These are phyloP conservation scores for Smutsia gigantea DNA, from an alignment of 2,797 vertebrate genomes.

Conservation along the genomic window DNA sequence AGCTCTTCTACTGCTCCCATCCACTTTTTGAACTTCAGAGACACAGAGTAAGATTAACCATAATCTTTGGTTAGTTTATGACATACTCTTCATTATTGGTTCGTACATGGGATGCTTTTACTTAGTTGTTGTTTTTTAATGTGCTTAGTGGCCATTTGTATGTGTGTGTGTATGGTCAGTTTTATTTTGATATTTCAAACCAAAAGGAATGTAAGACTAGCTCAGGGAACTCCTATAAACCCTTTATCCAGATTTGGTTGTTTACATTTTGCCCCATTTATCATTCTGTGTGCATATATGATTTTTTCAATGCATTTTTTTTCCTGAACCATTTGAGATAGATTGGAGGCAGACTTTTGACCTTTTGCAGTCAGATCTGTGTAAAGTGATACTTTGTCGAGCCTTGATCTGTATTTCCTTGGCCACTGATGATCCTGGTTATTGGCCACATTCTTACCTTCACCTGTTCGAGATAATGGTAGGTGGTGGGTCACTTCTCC, in stretches of 20 bases:
- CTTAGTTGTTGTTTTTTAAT: not conserved
- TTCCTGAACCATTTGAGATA: not conserved
- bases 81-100: not conserved
- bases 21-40: not conserved
- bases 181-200: constrained; percentile 26
- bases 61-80: not conserved
- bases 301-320: not conserved
- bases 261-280: not conserved
- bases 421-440: not conserved
- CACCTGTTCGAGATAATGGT: not conserved
- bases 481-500: not conserved
- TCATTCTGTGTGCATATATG: not conserved
- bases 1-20: not conserved
- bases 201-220: not conserved
- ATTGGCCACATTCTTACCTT: not conserved
- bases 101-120: not conserved
- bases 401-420: not conserved
- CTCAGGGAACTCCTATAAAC: not conserved
- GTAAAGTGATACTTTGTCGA: not conserved
- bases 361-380: not conserved
- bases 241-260: not conserved
- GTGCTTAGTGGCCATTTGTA: not conserved
- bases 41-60: not conserved
- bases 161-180: not conserved
- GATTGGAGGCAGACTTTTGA: not conserved